A percentile compares a stretch with the other conserved stretches of the same genome.
phyloP scores from a whole-genome alignment of 1,140 invertebrate species.

The Carposina sasakii region DNA sequence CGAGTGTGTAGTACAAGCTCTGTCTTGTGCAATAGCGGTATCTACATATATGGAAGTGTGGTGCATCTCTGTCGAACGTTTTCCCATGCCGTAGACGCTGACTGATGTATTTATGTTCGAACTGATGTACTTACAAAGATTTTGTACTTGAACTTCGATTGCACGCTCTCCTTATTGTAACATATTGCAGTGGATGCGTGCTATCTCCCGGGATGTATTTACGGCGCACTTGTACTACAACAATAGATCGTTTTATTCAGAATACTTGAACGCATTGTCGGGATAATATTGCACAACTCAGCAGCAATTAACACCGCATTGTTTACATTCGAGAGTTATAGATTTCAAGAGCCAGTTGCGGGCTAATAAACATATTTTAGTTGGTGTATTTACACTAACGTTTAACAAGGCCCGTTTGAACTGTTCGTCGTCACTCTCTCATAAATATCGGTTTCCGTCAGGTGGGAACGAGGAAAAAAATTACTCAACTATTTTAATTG shows the following conservation, averaged over 20 bases:
- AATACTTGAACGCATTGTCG: too few relatives aligned
- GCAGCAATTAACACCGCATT: neutral
- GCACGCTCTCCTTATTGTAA: conserved; percentile 18
- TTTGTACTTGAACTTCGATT: conserved; percentile 50
- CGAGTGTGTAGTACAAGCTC: conserved; percentile 1
- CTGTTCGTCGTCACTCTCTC: conserved; percentile 53
- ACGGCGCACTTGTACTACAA: conserved; percentile 6
- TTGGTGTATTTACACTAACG: conserved; percentile 48
- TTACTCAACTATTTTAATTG: conserved; percentile 66
- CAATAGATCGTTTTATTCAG: too few relatives aligned
- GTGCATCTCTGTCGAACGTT: conserved; percentile 32
- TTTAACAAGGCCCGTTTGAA: conserved; percentile 51
- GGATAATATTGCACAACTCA: too few relatives aligned
- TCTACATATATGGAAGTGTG: conserved; percentile 51
- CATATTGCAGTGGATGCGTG: conserved; percentile 10
- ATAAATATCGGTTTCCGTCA: conserved; percentile 56
- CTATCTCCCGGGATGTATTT: conserved; percentile 5
- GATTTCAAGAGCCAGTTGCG: conserved; percentile 42
- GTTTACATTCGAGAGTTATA: conserved; percentile 42
- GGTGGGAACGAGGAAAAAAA: conserved; percentile 47
- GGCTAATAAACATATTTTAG: conserved; percentile 52
- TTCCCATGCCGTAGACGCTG: conserved; percentile 53
- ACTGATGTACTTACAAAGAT: conserved; percentile 39
- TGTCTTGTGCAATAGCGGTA: conserved; percentile 24
- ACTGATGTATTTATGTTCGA: conserved; percentile 47